Evolutionary conservation across 1,140 invertebrate genomes (phyloP), one percentile per base, ranked within the genome.

Genomic region (Drosophila nigromelanica): DNA sequence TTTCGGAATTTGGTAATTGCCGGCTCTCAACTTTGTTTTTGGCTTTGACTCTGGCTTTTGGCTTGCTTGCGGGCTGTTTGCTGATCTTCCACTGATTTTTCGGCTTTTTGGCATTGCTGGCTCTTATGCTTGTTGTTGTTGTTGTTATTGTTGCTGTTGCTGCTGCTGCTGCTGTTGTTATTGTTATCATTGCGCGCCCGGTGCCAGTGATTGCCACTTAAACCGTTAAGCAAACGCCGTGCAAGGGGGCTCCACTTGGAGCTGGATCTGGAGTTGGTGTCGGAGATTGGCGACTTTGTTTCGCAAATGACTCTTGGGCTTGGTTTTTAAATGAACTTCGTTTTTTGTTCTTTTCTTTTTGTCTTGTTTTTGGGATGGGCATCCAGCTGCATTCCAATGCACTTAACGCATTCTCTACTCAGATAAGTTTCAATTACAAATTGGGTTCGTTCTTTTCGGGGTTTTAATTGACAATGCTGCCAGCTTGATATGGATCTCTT

Each of bases 341-440:
- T 64, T 56, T 14, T 15, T 50, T 24, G n/a, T n/a, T n/a, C n/a
- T 30, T 59, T 42, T 5, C 21, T 58, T 58, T 68, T 55, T 33
- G 30, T 4, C 7, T 58, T 39, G 37, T 30, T 51, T 58, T 60
- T 58, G 64, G 71, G 52, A 47, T 69, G 59, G 64, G 70, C 72
- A 51, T 69, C 33, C 24, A 40, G 61, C 63, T 50, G 79, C 75
- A 86, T 86, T 78, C 81, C 81, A 67, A 63, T 82, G 81, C 81
- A 86, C 82, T 86, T 86, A 86, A 82, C 82, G 81, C 82, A 86
- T 87, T 85, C 78, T 59, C 50, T n/a, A 51, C 51, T 58, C 67
- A 81, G 81, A 86, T 86, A 86, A 86, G 81, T 87, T 86, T 86
- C 81, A 86, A 86, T 86, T 86, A 86, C 82, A 86, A 86, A 87